Base-by-base conservation (phyloP, 2,113 vertebrate species). In the Aegithalos caudatus region DNA sequence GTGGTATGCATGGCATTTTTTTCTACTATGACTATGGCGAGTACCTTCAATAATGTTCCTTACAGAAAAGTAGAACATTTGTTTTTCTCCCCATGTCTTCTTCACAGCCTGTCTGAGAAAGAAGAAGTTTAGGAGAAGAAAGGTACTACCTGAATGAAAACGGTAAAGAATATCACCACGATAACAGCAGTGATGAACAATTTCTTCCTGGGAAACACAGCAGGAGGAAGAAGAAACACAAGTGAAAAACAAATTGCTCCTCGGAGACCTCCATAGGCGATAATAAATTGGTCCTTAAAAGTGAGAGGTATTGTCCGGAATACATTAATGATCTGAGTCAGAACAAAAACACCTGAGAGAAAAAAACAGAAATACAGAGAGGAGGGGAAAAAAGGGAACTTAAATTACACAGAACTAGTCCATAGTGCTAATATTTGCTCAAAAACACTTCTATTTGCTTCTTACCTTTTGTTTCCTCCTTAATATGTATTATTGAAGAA, bases 171-270 rank as follows among this genome's bases (percentile, higher is more conserved):
- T 96, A 99, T 99, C 74, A 99, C 96, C n/a, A 97, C 98, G 1
- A 99, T 99, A 18, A 98, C 99, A 72, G 99, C 98, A 1, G 99
- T 99, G 91, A 99, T 97, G 79, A 99, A 99, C 35, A 99, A 98
- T 74, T 99, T 98, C 86, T 98, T 99, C 81, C 98, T 98, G 56
- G 97, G 98, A 48, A 99, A 99, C 87, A 94, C 98, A 23, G 97
- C 90, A 18, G 98, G 97, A 11, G 99, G 99, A 48, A 99, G 99
- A 7, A 99, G 98, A 95, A 99, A 99, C 18, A 98, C 99, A 70
- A 99, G 97, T 2, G 99, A 99, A 81, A 99, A 99, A 19, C 99
- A 99, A 97, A 99, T 98, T 44, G 99, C 99, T 15, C 99, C 99
- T 58, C 99, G 97, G 48, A 99, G 98, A 20, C 99, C 99, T 87